Evolutionary conservation across 1,140 invertebrate genomes (phyloP).

Genomic region (Condylostylus longicornis): DNA sequence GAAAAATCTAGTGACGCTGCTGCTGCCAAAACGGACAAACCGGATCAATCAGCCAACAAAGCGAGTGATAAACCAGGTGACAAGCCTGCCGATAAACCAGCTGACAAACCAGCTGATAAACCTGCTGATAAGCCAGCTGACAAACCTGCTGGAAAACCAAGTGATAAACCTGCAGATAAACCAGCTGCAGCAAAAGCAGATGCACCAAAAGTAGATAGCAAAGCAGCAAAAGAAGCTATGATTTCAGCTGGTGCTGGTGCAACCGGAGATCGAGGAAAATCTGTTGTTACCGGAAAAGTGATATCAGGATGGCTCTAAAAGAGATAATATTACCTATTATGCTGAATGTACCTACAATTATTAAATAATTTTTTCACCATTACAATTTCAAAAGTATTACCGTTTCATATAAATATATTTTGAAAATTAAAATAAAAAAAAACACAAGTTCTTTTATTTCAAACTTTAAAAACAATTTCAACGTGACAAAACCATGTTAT

Average conservation of each 20-base stretch:
- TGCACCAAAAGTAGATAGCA: conserved; percentile 23
- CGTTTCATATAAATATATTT: too few relatives aligned
- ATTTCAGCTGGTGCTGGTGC: conserved; percentile 18
- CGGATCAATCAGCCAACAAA: conserved; percentile 13
- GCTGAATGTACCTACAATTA: not conserved
- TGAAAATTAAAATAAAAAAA: too few relatives aligned
- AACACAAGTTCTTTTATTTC: too few relatives aligned
- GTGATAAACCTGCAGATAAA: conserved; percentile 23
- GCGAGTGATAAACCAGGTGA: conserved; percentile 7
- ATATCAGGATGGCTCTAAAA: conserved; percentile 28
- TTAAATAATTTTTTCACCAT: not conserved
- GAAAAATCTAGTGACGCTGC: conserved; percentile 6
- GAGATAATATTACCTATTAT: not conserved
- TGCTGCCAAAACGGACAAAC: conserved; percentile 14
- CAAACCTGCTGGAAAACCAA: conserved; percentile 14
- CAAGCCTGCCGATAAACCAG: conserved; percentile 14
- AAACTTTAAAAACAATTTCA: too few relatives aligned
- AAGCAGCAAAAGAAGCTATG: conserved; percentile 10
- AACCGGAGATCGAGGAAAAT: conserved; percentile 28
- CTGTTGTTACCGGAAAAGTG: conserved; percentile 30
- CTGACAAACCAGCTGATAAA: conserved; percentile 5
- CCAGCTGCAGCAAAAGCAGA: conserved; percentile 22
- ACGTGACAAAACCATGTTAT: too few relatives aligned
- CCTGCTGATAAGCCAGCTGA: conserved; percentile 8
- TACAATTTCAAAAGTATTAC: too few relatives aligned